These are phyloP conservation scores for Anguilla obscura DNA, from an alignment of 2,797 vertebrate species.

Conservation along the genomic window DNA sequence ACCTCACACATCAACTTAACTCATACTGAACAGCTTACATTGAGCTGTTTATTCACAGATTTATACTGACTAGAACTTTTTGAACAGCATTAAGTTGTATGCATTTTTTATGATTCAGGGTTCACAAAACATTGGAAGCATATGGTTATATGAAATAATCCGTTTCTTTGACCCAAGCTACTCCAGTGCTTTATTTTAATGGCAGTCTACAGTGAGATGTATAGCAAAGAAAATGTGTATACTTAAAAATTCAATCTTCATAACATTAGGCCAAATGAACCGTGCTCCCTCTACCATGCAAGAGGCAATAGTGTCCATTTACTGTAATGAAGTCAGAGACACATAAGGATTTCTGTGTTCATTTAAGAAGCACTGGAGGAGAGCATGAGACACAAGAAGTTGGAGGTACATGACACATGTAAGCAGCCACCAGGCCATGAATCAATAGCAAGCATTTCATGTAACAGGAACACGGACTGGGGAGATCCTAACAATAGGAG, in stretches of 20 bases:
- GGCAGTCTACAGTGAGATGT: slow-evolving; percentile 18
- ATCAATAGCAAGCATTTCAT: neutral
- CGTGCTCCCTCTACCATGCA: neutral
- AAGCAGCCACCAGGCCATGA: neutral
- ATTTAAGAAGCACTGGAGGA: slow-evolving; percentile 18
- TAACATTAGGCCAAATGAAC: slow-evolving; percentile 27
- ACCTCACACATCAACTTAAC: neutral
- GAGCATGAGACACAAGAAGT: neutral
- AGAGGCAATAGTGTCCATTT: slow-evolving; percentile 17
- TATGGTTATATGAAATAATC: neutral
- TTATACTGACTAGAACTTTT: neutral
- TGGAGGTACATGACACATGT: neutral
- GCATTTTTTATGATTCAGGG: neutral
- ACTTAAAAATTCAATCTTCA: slow-evolving; percentile 30
- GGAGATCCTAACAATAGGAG: slow-evolving; percentile 6
- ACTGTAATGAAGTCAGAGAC: neutral
- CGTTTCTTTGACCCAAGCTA: neutral
- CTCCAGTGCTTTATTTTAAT: neutral
- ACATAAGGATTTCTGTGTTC: slow-evolving; percentile 12
- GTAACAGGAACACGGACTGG: slow-evolving; percentile 12
- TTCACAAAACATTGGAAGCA: neutral
- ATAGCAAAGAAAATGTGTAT: slow-evolving; percentile 15
- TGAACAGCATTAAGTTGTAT: neutral
- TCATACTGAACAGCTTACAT: neutral
- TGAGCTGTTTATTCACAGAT: neutral